phyloP scores from a whole-genome alignment of 2,888 invertebrate species.

The Synanthedon formicaeformis region DNA sequence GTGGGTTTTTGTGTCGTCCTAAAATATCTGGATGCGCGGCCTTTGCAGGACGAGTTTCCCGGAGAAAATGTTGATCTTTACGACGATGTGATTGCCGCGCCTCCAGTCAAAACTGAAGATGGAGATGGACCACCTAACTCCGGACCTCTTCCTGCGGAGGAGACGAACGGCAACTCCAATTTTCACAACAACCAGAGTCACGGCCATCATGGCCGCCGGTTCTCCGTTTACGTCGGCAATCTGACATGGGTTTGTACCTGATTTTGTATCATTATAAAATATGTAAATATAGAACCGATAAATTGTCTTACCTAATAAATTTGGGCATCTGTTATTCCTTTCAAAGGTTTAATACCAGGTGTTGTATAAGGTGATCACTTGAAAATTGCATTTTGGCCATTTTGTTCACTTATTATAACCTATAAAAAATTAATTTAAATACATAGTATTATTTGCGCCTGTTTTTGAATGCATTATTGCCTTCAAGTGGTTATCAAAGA shows the following conservation, averaged over 20 bases:
- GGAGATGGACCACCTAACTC: conserved; percentile 71
- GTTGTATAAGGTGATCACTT: conserved; percentile 3
- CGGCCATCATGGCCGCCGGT: conserved; percentile 82
- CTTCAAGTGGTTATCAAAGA: not conserved
- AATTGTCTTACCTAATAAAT: conserved; percentile 17
- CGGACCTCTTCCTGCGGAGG: conserved; percentile 68
- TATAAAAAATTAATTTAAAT: no score
- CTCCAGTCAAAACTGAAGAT: conserved; percentile 73
- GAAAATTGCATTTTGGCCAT: conserved; percentile 1
- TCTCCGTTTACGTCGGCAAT: conserved; percentile 97
- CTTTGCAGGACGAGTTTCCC: conserved; percentile 80
- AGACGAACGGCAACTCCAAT: conserved; percentile 76
- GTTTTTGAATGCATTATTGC: no score
- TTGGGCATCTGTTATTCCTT: conserved; percentile 28
- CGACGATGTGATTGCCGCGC: conserved; percentile 93
- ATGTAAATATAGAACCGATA: conserved; percentile 53
- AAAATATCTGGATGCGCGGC: conserved; percentile 15
- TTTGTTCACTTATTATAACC: conserved; percentile 1
- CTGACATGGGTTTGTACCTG: conserved; percentile 91
- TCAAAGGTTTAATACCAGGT: conserved; percentile 1
- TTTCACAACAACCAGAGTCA: conserved; percentile 81
- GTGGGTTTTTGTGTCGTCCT: no score
- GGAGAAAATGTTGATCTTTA: conserved; percentile 93
- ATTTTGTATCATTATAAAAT: conserved; percentile 35
- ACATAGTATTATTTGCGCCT: no score